These are phyloP conservation scores for Halictus quadricinctus DNA, from an alignment of 2,888 invertebrate species.

Conservation along the genomic window DNA sequence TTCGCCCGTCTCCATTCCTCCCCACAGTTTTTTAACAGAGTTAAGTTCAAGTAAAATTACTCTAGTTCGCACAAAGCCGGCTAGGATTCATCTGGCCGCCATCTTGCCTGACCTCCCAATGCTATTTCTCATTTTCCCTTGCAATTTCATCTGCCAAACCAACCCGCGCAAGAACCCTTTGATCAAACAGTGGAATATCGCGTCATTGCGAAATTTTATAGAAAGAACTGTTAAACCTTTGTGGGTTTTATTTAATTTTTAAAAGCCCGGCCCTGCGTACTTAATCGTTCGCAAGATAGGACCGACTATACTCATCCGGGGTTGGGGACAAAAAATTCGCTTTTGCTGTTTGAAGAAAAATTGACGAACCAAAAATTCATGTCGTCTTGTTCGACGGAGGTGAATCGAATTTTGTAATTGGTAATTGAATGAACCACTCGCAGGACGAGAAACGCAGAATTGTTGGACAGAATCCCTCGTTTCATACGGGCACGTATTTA, in stretches of 20 bases:
- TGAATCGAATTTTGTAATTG: neutral
- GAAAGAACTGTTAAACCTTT: neutral
- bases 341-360: neutral
- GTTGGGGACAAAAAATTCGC: too few species aligned
- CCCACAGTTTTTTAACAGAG: conserved; percentile 7
- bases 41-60: conserved; percentile 11
- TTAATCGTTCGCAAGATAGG: neutral
- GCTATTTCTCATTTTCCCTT: neutral
- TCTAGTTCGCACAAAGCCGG: neutral
- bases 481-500: neutral
- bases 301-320: neutral
- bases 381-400: neutral
- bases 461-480: neutral
- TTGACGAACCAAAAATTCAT: neutral
- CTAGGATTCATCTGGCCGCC: neutral
- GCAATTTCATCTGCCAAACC: conserved; percentile 1
- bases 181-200: neutral
- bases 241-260: neutral
- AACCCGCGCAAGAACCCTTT: neutral
- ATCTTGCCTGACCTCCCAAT: neutral
- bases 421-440: neutral
- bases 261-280: neutral
- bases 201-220: neutral
- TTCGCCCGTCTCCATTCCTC: neutral
- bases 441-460: neutral